Percentiles rank a stretch among this genome's conserved stretches.
phyloP scores from a whole-genome alignment of 2,113 vertebrate genomes.

The Vombatus ursinus region DNA sequence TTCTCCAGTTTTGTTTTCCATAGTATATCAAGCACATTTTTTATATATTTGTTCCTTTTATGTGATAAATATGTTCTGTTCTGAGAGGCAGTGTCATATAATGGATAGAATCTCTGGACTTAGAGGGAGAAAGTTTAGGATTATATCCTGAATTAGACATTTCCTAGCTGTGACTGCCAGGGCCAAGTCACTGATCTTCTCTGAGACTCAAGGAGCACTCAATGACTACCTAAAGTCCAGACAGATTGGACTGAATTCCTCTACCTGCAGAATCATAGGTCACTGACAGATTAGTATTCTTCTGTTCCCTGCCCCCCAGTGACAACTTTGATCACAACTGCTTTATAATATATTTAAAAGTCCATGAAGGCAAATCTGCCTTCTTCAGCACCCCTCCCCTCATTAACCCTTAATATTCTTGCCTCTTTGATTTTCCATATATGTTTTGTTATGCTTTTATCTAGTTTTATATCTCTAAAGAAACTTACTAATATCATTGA shows the following conservation, averaged over 20 bases:
- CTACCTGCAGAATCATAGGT: not conserved
- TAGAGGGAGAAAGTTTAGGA: not conserved
- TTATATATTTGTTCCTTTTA: not conserved
- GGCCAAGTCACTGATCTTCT: not conserved
- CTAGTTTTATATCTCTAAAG: not conserved
- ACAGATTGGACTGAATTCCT: not conserved
- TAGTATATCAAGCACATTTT: not conserved
- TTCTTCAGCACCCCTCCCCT: not conserved
- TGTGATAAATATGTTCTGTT: not conserved
- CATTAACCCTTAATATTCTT: not conserved
- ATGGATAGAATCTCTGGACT: not conserved
- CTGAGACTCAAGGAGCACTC: not conserved
- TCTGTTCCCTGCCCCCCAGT: not conserved
- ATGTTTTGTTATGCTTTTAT: not conserved
- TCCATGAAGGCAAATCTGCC: not conserved
- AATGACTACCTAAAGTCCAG: not conserved
- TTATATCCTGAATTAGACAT: not conserved
- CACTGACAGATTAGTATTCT: not conserved
- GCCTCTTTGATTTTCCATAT: not conserved
- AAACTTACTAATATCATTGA: not conserved
- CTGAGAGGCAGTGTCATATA: not conserved
- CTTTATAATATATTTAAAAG: not conserved
- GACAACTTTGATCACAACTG: not conserved
- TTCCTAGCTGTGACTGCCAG: not conserved
- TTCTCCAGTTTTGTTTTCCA: not conserved